These are phyloP conservation scores for Pangasius krempfi DNA, from an alignment of 2,797 vertebrate species.

Conservation along the genomic window DNA sequence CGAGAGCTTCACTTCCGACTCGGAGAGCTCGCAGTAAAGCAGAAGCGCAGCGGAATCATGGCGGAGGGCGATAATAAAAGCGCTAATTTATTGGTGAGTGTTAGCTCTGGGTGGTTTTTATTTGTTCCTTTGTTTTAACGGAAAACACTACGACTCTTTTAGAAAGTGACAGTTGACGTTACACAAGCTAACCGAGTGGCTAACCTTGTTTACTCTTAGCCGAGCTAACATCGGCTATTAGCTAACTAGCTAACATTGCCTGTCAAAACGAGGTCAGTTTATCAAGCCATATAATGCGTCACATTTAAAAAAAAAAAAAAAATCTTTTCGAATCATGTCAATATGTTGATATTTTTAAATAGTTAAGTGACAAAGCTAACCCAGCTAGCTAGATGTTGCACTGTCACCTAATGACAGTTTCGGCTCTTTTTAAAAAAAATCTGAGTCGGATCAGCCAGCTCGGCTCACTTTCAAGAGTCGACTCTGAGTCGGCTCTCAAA, in stretches of 20 bases:
- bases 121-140: background rate
- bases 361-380: background rate
- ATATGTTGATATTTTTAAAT: background rate
- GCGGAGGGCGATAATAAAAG: slow-evolving; percentile 62
- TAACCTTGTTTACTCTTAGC: background rate
- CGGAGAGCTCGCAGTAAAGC: background rate
- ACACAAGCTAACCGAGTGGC: background rate
- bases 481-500: no score
- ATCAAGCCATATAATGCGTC: background rate
- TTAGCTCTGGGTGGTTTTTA: background rate
- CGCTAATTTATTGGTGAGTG: slow-evolving; percentile 59
- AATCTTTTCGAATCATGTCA: no score
- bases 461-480: background rate
- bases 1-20: background rate
- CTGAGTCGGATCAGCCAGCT: background rate
- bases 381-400: background rate
- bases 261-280: background rate
- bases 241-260: background rate
- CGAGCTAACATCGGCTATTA: background rate
- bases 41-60: slow-evolving; percentile 29
- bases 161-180: background rate
- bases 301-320: background rate
- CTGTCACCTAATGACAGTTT: slow-evolving; percentile 1
- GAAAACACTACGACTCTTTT: background rate
- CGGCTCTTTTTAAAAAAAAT: background rate